Percentiles rank a stretch among this genome's conserved stretches.
phyloP scores from a whole-genome alignment of 2,797 vertebrate species.

The Rhincodon typus region DNA sequence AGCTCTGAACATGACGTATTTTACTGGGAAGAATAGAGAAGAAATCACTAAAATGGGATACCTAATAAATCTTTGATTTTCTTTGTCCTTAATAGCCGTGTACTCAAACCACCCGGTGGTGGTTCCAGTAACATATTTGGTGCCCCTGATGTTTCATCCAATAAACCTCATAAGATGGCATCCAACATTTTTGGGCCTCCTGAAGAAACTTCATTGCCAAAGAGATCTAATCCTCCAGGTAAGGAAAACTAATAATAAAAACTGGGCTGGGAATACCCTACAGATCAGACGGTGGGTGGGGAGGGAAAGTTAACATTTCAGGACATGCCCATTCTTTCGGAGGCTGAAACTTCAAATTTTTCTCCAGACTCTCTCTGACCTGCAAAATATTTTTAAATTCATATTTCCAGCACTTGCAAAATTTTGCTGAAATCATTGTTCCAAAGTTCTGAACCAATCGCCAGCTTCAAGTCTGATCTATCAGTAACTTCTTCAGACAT shows the following conservation, averaged over 20 bases:
- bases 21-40: not conserved
- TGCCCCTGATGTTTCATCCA: constrained; percentile 65
- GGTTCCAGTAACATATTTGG: constrained; percentile 77
- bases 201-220: constrained; percentile 66
- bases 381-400: too few species aligned
- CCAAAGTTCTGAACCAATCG: too few species aligned
- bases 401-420: too few species aligned
- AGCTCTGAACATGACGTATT: not conserved
- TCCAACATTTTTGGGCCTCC: constrained; percentile 76
- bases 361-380: too few species aligned
- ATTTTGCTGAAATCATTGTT: too few species aligned
- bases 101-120: constrained; percentile 81
- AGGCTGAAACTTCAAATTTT: too few species aligned
- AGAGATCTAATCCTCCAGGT: constrained; percentile 90
- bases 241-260: constrained; percentile 37
- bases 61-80: not conserved
- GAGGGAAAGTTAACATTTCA: not conserved
- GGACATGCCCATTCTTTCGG: not conserved
- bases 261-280: not conserved
- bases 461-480: too few species aligned
- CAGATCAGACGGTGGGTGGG: too few species aligned
- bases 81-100: constrained; percentile 53
- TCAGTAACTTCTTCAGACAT: too few species aligned
- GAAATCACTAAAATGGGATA: not conserved
- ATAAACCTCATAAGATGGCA: constrained; percentile 74